Evolutionary conservation across 2,888 invertebrate species (phyloP).

Genomic region (Podabrus alpinus): DNA sequence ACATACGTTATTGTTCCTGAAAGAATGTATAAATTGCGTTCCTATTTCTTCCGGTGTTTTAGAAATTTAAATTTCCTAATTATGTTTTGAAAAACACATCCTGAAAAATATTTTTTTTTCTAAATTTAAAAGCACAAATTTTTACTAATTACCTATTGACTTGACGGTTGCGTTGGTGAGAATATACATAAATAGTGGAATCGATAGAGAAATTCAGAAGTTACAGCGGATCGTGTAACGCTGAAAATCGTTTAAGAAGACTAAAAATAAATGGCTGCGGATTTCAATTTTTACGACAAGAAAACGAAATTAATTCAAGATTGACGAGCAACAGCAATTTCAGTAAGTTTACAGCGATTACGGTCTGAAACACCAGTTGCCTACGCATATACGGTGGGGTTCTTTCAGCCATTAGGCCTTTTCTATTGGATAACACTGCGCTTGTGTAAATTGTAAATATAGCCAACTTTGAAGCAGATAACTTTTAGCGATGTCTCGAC

Average conservation of each 20-base stretch:
- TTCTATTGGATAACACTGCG: constrained; percentile 47
- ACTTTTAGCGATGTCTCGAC: constrained; percentile 29
- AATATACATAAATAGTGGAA: neutral
- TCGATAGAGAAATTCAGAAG: neutral
- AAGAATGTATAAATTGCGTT: neutral
- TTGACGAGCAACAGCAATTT: constrained; percentile 11
- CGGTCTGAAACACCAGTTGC: constrained; percentile 41
- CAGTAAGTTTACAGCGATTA: constrained; percentile 7
- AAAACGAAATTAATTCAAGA: constrained; percentile 25
- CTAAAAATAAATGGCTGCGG: neutral
- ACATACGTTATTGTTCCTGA: neutral
- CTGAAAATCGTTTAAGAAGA: neutral
- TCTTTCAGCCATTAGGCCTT: constrained; percentile 48
- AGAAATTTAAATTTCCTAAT: neutral
- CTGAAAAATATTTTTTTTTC: neutral
- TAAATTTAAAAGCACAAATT: too few species aligned
- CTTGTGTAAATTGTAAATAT: constrained; percentile 37
- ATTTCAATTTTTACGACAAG: constrained; percentile 19
- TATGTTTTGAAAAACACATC: neutral
- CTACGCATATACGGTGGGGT: constrained; percentile 38
- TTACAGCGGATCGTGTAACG: neutral
- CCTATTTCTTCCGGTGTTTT: neutral
- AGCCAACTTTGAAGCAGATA: constrained; percentile 32
- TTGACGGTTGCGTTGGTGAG: too few species aligned
- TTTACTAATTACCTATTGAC: too few species aligned